phyloP scores from a whole-genome alignment of 2,797 vertebrate genomes.

The Cossypha niveicapilla region DNA sequence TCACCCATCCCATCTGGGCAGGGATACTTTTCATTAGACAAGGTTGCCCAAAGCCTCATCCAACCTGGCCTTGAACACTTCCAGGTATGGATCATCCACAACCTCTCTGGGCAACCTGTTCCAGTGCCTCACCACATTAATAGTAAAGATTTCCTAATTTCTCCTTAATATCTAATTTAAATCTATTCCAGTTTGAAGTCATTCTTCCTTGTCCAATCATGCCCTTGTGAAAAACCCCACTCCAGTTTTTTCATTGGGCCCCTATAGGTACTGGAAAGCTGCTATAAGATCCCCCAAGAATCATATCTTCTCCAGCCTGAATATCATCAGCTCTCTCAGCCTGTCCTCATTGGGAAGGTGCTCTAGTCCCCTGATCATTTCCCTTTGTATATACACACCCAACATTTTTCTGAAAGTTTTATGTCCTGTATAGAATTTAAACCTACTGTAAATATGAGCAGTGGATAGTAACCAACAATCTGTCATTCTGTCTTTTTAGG shows the following conservation, averaged over 20 bases:
- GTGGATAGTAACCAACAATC: background rate
- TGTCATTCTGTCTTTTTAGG: background rate
- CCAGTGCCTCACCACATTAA: background rate
- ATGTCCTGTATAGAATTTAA: background rate
- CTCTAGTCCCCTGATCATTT: background rate
- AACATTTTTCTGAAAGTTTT: background rate
- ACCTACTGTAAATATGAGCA: fast-evolving
- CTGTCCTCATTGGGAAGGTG: fast-evolving
- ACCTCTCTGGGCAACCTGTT: background rate
- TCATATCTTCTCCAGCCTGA: background rate
- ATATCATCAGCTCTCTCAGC: fast-evolving
- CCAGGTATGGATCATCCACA: too few species aligned
- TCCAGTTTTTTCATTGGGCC: background rate
- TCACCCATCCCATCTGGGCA: background rate
- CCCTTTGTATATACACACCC: fast-evolving
- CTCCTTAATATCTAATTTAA: background rate
- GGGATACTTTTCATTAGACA: background rate
- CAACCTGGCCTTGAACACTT: background rate
- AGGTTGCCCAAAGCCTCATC: background rate
- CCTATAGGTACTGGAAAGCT: background rate
- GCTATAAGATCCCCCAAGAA: fast-evolving
- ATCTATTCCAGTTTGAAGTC: background rate
- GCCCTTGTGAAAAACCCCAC: fast-evolving
- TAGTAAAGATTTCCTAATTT: background rate
- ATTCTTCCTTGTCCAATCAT: background rate